A percentile compares a stretch with the other conserved stretches of the same genome.
Conservation (phyloP, 1,140 invertebrate genomes). For the Matsumurasca onukii region DNA sequence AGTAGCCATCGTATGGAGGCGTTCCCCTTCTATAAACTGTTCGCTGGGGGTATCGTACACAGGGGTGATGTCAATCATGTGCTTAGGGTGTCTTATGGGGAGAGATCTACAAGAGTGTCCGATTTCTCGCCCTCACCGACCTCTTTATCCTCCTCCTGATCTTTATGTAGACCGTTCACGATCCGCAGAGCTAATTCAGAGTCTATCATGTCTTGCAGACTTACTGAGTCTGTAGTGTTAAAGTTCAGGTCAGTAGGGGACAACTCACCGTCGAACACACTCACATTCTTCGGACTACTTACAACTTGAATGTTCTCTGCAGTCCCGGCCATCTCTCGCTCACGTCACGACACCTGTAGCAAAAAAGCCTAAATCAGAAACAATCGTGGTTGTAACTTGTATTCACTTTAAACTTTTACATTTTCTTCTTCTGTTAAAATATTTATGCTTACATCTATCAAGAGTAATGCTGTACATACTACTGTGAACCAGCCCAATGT, state of each 20-base stretch:
- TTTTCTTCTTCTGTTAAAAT: too few relatives aligned
- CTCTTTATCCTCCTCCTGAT: constrained; percentile 21
- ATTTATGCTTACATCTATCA: too few relatives aligned
- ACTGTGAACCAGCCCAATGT: too few relatives aligned
- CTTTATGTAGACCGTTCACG: neutral
- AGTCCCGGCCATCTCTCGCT: constrained; percentile 38
- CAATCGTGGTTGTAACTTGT: too few relatives aligned
- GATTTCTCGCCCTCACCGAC: constrained; percentile 23
- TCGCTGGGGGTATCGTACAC: neutral
- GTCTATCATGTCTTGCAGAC: constrained; percentile 40
- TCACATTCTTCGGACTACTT: constrained; percentile 35
- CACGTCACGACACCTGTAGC: constrained; percentile 36
- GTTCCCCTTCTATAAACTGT: neutral
- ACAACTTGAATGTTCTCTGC: constrained; percentile 31
- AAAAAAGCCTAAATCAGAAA: constrained; percentile 14
- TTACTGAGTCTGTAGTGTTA: constrained; percentile 30
- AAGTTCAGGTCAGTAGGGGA: constrained; percentile 29
- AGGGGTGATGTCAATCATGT: neutral
- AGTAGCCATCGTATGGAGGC: neutral
- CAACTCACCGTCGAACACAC: constrained; percentile 32
- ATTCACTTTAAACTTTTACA: too few relatives aligned
- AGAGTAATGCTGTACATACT: too few relatives aligned
- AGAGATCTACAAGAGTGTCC: too few relatives aligned
- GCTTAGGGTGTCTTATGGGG: too few relatives aligned
- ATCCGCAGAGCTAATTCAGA: constrained; percentile 36